Conservation (phyloP, 2,797 vertebrate genomes). For the Phoxinus dragarum region DNA sequence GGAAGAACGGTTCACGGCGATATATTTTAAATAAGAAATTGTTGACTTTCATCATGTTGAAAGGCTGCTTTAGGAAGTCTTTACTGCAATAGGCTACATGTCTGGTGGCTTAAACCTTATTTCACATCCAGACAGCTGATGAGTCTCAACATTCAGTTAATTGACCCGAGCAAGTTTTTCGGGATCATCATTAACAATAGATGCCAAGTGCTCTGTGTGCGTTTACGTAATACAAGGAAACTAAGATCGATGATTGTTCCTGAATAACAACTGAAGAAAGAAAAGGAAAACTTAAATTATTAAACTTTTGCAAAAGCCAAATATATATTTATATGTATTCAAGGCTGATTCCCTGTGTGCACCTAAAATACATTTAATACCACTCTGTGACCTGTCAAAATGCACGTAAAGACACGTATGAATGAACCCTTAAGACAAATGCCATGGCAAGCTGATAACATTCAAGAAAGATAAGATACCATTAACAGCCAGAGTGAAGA, state of each 20-base stretch:
- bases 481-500: not conserved
- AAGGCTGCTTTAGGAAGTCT: too few species aligned
- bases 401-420: not conserved
- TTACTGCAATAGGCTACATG: too few species aligned
- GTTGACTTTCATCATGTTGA: too few species aligned
- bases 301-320: not conserved
- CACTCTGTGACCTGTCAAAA: not conserved
- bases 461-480: constrained; percentile 1
- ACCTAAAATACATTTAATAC: not conserved
- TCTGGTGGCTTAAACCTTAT: not conserved
- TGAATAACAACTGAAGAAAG: not conserved
- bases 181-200: constrained; percentile 13
- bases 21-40: not conserved
- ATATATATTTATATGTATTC: not conserved
- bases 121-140: not conserved
- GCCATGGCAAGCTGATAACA: not conserved
- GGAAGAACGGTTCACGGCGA: not conserved
- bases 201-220: not conserved
- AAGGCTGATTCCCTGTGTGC: not conserved
- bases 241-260: too few species aligned
- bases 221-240: constrained; percentile 10
- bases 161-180: not conserved
- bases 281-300: not conserved
- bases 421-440: not conserved
- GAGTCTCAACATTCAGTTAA: not conserved